phyloP scores from a whole-genome alignment of 2,888 invertebrate genomes.

The Ypsolopha scabrella region DNA sequence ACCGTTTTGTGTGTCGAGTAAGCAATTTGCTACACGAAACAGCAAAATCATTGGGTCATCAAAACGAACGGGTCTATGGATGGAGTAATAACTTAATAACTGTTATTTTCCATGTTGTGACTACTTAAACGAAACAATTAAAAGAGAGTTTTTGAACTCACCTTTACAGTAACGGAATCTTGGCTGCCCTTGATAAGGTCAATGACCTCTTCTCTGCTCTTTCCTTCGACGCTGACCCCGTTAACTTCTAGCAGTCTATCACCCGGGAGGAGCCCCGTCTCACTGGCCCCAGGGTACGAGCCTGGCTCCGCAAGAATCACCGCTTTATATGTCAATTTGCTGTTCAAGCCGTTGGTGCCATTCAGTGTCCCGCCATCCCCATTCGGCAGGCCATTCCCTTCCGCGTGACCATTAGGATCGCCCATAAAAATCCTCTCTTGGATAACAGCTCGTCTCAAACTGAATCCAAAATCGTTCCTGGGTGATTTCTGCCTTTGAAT shows the following conservation, averaged over 20 bases:
- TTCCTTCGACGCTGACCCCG: slow-evolving; percentile 84
- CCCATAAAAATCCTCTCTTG: slow-evolving; percentile 73
- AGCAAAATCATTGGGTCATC: neutral
- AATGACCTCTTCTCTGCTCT: slow-evolving; percentile 91
- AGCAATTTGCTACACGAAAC: neutral
- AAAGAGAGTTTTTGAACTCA: slow-evolving; percentile 40
- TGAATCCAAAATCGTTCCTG: slow-evolving; percentile 94
- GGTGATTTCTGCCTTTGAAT: slow-evolving; percentile 86
- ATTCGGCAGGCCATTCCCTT: slow-evolving; percentile 34
- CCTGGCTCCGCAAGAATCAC: slow-evolving; percentile 95
- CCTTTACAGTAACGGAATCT: slow-evolving; percentile 87
- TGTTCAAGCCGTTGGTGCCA: slow-evolving; percentile 35
- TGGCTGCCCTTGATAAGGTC: slow-evolving; percentile 91
- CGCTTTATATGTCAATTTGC: slow-evolving; percentile 72
- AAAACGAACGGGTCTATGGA: slow-evolving; percentile 2
- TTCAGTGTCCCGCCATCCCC: slow-evolving; percentile 45
- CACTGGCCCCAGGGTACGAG: slow-evolving; percentile 78
- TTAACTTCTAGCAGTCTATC: slow-evolving; percentile 94
- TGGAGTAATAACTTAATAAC: neutral
- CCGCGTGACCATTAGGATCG: slow-evolving; percentile 42
- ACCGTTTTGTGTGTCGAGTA: too few species aligned
- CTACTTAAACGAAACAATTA: neutral
- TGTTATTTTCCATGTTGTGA: neutral
- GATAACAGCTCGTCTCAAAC: slow-evolving; percentile 88
- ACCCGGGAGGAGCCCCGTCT: slow-evolving; percentile 92